Percentiles rank a stretch among this genome's conserved stretches.
Evolutionary conservation across 2,113 vertebrate genomes (phyloP).

Genomic region (Micronycteris hirsuta): DNA sequence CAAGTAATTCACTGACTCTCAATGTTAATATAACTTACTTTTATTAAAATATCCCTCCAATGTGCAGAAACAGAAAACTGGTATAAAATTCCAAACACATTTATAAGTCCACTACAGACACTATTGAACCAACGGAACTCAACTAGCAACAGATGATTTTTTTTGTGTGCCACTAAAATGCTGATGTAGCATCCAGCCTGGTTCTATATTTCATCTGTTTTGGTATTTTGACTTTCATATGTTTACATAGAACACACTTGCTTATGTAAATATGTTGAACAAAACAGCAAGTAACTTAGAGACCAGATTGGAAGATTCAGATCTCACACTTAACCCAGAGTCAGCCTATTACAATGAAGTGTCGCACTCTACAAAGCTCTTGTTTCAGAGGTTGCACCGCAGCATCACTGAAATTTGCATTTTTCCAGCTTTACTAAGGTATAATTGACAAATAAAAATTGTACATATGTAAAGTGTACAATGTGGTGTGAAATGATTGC

Average conservation of each 20-base stretch:
- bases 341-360: not conserved
- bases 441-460: not conserved
- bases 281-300: slow-evolving; percentile 28
- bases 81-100: not conserved
- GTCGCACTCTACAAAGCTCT: not conserved
- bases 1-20: not conserved
- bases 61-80: not conserved
- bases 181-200: slow-evolving; percentile 20
- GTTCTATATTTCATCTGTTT: slow-evolving; percentile 53
- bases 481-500: not conserved
- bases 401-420: not conserved
- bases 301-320: not conserved
- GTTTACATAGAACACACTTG: slow-evolving; percentile 45
- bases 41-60: not conserved
- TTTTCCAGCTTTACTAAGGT: not conserved
- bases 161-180: slow-evolving; percentile 32
- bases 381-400: not conserved
- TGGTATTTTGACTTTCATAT: slow-evolving; percentile 44
- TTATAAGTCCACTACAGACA: not conserved
- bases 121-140: not conserved
- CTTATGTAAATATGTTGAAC: not conserved
- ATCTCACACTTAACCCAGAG: not conserved
- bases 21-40: not conserved
- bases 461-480: not conserved
- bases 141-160: slow-evolving; percentile 48